phyloP scores from a whole-genome alignment of 1,140 invertebrate species.

The Ips typographus region DNA sequence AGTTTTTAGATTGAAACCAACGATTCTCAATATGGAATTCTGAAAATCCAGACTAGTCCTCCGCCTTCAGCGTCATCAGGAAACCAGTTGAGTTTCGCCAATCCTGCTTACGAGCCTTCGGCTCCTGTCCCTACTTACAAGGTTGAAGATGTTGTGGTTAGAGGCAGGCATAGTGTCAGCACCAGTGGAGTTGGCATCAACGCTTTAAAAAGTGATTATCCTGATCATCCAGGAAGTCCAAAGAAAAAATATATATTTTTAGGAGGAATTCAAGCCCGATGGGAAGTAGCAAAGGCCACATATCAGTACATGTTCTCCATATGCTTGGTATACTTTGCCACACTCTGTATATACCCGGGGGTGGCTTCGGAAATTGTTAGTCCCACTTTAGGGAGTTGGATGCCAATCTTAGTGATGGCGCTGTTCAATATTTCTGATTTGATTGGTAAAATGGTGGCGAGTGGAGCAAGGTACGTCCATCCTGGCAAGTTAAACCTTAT shows the following conservation, averaged over 20 bases:
- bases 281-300: conserved; percentile 76
- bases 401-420: conserved; percentile 89
- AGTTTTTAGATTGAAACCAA: conserved; percentile 56
- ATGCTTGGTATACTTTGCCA: conserved; percentile 83
- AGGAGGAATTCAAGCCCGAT: conserved; percentile 70
- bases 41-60: conserved; percentile 60
- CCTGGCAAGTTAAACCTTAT: background rate
- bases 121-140: conserved; percentile 70
- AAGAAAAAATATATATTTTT: conserved; percentile 37
- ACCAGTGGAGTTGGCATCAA: conserved; percentile 50
- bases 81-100: conserved; percentile 70
- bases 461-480: conserved; percentile 13
- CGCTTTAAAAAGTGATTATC: conserved; percentile 61
- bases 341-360: conserved; percentile 84
- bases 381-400: conserved; percentile 80
- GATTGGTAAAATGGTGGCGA: conserved; percentile 76
- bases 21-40: conserved; percentile 61
- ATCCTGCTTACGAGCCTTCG: conserved; percentile 76
- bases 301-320: conserved; percentile 90
- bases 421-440: conserved; percentile 85
- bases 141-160: conserved; percentile 77
- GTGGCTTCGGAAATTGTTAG: conserved; percentile 86
- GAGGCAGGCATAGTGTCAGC: conserved; percentile 58
- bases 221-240: background rate
- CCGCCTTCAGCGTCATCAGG: conserved; percentile 48